phyloP scores from a whole-genome alignment of 2,113 vertebrate species.

The Holacanthus passer region DNA sequence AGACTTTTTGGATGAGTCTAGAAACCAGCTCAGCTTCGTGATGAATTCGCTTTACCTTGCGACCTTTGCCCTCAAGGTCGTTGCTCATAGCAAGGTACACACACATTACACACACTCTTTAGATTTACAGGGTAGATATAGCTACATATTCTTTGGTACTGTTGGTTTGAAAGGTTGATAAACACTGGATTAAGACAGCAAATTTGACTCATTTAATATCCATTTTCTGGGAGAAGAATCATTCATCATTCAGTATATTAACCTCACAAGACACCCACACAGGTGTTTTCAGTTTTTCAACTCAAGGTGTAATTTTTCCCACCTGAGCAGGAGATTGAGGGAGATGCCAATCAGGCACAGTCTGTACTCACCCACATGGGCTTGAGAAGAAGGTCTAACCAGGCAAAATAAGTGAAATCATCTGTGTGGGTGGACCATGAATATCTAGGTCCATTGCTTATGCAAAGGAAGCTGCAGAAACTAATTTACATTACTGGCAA shows the following conservation, averaged over 20 bases:
- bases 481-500: neutral
- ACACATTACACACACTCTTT: conserved; percentile 12
- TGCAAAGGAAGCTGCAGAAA: neutral
- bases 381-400: neutral
- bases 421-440: neutral
- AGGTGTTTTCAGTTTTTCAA: neutral
- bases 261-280: neutral
- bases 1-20: conserved; percentile 97
- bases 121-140: neutral
- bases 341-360: neutral
- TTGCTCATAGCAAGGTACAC: conserved; percentile 95
- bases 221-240: neutral
- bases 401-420: neutral
- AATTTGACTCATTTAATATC: neutral
- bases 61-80: conserved; percentile 96
- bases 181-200: neutral
- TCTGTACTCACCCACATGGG: neutral
- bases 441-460: neutral
- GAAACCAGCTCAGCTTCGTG: conserved; percentile 98
- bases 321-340: neutral
- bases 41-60: conserved; percentile 99
- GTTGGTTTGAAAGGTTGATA: neutral
- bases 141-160: neutral
- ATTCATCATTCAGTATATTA: neutral
- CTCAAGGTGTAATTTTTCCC: conserved; percentile 1